phyloP scores from a whole-genome alignment of 2,113 vertebrate genomes.

The Colinus virginianus region DNA sequence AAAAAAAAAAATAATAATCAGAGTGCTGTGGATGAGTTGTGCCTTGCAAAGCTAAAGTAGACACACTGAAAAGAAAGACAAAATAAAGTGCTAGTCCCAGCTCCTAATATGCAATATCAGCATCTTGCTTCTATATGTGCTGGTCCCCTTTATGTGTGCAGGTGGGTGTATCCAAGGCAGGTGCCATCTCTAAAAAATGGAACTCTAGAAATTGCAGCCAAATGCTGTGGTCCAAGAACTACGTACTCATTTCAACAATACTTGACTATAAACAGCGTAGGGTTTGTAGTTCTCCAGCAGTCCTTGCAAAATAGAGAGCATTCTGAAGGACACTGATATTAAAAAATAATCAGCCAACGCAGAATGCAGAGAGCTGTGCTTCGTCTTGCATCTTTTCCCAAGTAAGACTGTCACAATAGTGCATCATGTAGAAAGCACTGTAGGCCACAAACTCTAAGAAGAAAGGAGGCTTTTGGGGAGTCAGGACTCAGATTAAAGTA shows the following conservation, averaged over 20 bases:
- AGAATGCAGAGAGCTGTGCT: neutral
- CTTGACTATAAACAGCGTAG: neutral
- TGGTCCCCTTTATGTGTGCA: neutral
- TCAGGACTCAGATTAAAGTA: neutral
- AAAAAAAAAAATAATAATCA: conserved; percentile 17
- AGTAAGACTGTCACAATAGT: neutral
- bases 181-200: neutral
- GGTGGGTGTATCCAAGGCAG: neutral
- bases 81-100: neutral
- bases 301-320: neutral
- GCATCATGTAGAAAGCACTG: neutral
- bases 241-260: neutral
- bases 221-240: neutral
- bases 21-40: neutral
- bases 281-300: neutral
- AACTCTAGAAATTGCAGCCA: neutral
- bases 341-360: neutral
- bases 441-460: neutral
- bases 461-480: neutral
- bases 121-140: neutral
- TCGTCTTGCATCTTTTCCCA: neutral
- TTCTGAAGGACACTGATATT: neutral
- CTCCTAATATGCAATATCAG: neutral
- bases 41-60: conserved; percentile 8
- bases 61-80: neutral